These are phyloP conservation scores for Tetramorium bicarinatum DNA, from an alignment of 2,888 invertebrate genomes.

Conservation along the genomic window DNA sequence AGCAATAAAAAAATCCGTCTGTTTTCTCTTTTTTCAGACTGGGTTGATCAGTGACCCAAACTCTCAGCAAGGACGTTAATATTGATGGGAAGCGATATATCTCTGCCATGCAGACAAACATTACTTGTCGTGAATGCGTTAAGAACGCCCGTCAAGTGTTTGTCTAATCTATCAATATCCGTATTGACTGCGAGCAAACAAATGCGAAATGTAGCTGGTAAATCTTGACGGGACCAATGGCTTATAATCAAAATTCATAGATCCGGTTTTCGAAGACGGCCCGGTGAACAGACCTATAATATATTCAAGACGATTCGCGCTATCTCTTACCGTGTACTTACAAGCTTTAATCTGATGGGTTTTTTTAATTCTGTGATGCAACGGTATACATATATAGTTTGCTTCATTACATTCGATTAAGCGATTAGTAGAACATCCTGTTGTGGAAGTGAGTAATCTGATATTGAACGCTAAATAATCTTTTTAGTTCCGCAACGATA, in stretches of 20 bases:
- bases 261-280: not conserved
- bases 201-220: not conserved
- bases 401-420: conserved; percentile 7
- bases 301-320: not conserved
- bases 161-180: conserved; percentile 9
- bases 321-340: not conserved
- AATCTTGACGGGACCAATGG: not conserved
- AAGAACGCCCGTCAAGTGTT: not conserved
- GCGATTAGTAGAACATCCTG: not conserved
- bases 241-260: conserved; percentile 31
- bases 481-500: not conserved
- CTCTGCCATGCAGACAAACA: not conserved
- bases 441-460: not conserved
- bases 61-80: conserved; percentile 13
- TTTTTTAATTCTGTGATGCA: not conserved
- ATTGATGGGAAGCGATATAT: conserved; percentile 16
- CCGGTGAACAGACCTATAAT: not conserved
- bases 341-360: not conserved
- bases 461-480: not conserved
- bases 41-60: conserved; percentile 14
- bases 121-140: not conserved
- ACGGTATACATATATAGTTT: not conserved
- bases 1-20: not conserved
- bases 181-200: conserved; percentile 3
- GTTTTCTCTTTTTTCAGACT: not conserved